phyloP scores from a whole-genome alignment of 1,140 invertebrate species.

The Dendrolimus punctatus region DNA sequence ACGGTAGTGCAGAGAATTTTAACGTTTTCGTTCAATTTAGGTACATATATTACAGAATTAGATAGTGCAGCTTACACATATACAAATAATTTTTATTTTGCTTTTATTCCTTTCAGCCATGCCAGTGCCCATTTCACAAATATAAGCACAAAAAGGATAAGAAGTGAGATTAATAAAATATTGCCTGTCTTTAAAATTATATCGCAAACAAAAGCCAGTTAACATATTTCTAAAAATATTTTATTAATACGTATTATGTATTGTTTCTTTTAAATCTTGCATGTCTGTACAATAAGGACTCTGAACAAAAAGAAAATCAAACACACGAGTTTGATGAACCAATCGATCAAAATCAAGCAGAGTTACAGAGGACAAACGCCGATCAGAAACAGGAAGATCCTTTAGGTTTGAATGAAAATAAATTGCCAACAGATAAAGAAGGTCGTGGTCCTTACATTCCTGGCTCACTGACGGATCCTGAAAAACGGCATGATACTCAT shows the following conservation, averaged over 20 bases:
- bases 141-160: constrained; percentile 20
- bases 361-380: constrained; percentile 7
- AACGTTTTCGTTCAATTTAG: not conserved
- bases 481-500: constrained; percentile 69
- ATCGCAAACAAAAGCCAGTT: constrained; percentile 10
- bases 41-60: too few relatives aligned
- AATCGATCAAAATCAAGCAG: not conserved
- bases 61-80: too few relatives aligned
- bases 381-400: constrained; percentile 25
- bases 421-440: constrained; percentile 37
- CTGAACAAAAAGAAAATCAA: constrained; percentile 14
- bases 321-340: not conserved
- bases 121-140: constrained; percentile 44
- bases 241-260: constrained; percentile 5
- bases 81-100: not conserved
- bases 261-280: constrained; percentile 35
- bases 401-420: constrained; percentile 33
- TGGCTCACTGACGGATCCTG: constrained; percentile 72
- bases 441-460: constrained; percentile 70
- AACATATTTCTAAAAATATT: constrained; percentile 5
- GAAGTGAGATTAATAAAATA: constrained; percentile 1
- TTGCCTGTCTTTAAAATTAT: too few relatives aligned
- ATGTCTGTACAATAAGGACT: constrained; percentile 55
- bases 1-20: not conserved
- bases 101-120: constrained; percentile 49